A percentile compares a stretch with the other conserved stretches of the same genome.
These are phyloP conservation scores for Hirtodrosophila confusa DNA, from an alignment of 2,888 invertebrate genomes.

Conservation along the genomic window DNA sequence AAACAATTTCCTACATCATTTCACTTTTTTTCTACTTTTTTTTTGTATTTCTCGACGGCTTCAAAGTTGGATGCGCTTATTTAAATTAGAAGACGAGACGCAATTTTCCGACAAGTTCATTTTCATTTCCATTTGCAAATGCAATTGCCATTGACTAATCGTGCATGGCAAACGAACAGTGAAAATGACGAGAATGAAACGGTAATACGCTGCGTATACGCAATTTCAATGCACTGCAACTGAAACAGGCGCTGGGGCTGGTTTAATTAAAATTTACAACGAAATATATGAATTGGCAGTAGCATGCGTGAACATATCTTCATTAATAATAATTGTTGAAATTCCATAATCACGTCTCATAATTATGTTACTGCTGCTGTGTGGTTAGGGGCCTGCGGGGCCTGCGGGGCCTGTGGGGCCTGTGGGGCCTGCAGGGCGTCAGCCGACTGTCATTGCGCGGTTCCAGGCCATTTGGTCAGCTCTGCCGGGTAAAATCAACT, in stretches of 20 bases:
- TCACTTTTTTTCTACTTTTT: conserved; percentile 17
- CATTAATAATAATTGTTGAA: conserved; percentile 59
- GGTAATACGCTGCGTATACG: conserved; percentile 29
- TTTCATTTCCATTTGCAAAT: conserved; percentile 16
- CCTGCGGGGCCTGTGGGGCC: no score
- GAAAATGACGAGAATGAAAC: neutral
- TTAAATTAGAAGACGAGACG: conserved; percentile 33
- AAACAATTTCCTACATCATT: conserved; percentile 43
- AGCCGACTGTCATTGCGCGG: conserved; percentile 1
- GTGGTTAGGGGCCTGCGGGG: no score
- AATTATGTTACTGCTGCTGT: conserved; percentile 14
- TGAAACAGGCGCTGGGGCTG: conserved; percentile 2
- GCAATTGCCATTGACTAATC: conserved; percentile 35
- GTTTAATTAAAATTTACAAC: conserved; percentile 50
- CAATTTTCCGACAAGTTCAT: conserved; percentile 13
- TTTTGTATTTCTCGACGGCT: conserved; percentile 2
- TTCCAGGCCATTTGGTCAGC: conserved; percentile 35
- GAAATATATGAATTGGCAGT: conserved; percentile 23
- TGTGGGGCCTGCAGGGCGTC: no score
- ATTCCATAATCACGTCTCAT: conserved; percentile 51
- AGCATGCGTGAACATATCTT: conserved; percentile 39
- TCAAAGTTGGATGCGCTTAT: conserved; percentile 24
- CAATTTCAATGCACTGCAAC: conserved; percentile 20
- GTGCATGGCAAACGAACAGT: conserved; percentile 22
- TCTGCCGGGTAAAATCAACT: conserved; percentile 24